A percentile compares a stretch with the other conserved stretches of the same genome.
phyloP scores from a whole-genome alignment of 2,797 vertebrate genomes.

The Chromobotia macracanthus region DNA sequence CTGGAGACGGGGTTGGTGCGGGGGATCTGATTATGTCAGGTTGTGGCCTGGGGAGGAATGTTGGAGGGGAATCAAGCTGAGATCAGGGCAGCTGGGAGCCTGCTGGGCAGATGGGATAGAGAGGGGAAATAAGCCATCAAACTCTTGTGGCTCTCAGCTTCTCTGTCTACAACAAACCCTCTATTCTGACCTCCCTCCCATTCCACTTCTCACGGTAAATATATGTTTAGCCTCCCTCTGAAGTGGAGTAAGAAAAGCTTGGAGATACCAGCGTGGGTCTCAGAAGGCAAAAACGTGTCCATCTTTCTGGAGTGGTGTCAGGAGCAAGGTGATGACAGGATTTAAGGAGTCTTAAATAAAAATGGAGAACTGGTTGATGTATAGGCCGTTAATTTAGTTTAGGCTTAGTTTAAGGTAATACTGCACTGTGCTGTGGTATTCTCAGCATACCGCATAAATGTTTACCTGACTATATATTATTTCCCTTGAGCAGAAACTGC shows the following conservation, averaged over 20 bases:
- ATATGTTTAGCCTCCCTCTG: constrained; percentile 73
- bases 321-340: constrained; percentile 17
- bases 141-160: constrained; percentile 75
- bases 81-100: constrained; percentile 78
- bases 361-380: constrained; percentile 28
- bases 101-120: constrained; percentile 79
- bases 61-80: constrained; percentile 77
- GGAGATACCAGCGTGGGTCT: constrained; percentile 54
- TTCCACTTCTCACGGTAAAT: constrained; percentile 64
- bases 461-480: not conserved
- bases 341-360: constrained; percentile 37
- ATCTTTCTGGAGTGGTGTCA: constrained; percentile 55
- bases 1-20: constrained; percentile 69
- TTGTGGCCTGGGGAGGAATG: constrained; percentile 78
- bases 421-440: constrained; percentile 15
- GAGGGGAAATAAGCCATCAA: constrained; percentile 80
- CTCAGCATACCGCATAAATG: constrained; percentile 8
- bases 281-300: constrained; percentile 39
- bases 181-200: constrained; percentile 41
- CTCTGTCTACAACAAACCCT: constrained; percentile 51
- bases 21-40: constrained; percentile 74
- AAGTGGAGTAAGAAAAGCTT: constrained; percentile 73
- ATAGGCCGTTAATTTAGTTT: not conserved
- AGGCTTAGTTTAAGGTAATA: no score
- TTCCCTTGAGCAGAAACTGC: no score